These are phyloP conservation scores for Mirounga angustirostris DNA, from an alignment of 2,113 vertebrate genomes.

Conservation along the genomic window DNA sequence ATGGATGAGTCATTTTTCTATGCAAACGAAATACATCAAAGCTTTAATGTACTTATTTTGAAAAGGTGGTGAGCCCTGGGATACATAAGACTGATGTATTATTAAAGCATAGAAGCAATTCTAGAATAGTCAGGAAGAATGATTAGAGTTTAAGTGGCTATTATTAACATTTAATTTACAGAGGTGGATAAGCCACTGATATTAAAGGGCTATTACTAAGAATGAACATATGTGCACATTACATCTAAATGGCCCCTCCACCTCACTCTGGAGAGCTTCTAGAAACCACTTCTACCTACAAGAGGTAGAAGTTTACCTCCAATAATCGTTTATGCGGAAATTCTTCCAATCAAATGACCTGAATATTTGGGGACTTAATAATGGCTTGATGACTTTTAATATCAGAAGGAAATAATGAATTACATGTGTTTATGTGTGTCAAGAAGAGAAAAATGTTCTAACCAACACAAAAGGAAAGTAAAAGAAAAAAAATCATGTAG, in stretches of 20 bases:
- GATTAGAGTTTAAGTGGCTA: constrained; percentile 19
- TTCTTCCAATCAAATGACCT: not conserved
- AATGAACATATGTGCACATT: constrained; percentile 34
- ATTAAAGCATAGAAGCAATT: constrained; percentile 15
- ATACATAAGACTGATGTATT: not conserved
- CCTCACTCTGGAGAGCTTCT: not conserved
- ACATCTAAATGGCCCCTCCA: not conserved
- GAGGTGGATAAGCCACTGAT: constrained; percentile 30
- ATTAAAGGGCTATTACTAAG: constrained; percentile 6
- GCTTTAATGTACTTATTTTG: not conserved
- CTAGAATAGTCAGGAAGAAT: constrained; percentile 29
- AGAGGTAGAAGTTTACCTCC: not conserved
- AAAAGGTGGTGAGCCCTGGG: not conserved
- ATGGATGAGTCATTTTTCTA: not conserved
- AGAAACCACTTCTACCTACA: constrained; percentile 39
- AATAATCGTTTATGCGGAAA: constrained; percentile 49
- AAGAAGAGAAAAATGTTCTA: not conserved
- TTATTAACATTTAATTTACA: constrained; percentile 53
- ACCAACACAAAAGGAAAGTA: not conserved
- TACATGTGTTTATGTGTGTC: not conserved
- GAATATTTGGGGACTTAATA: not conserved
- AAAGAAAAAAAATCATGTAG: not conserved
- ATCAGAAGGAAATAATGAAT: not conserved
- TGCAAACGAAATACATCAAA: constrained; percentile 23
- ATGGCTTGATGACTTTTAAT: not conserved